Evolutionary conservation across 2,113 vertebrate species (phyloP), one percentile per base, ranked within the genome.

Genomic region (Alosa alosa): DNA sequence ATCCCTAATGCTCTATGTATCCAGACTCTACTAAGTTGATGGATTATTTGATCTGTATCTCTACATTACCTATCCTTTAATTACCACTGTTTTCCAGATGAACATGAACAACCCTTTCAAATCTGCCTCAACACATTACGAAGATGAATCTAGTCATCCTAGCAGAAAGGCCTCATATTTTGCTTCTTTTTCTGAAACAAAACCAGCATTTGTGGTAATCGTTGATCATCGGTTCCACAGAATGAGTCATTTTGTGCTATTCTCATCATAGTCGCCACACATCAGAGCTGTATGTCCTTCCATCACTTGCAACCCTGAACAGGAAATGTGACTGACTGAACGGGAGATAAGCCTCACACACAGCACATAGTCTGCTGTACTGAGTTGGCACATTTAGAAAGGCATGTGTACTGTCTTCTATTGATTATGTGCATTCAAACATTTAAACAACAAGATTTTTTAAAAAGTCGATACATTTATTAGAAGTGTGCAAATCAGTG

Each of bases 381-480:
- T 3, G 11, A 17, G 50, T 13, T 52, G 11, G 50, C 50, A 52
- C 50, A 52, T 9, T 49, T 1, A 2, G 47, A 49, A 0, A 49
- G 11, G 47, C 11, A 13, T 49, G 47, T 49, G 47, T 49, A 49
- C 47, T 49, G 47, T 55, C 13, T 55, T 20, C 55, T 60, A 18
- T 20, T 60, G 55, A 60, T 60, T 44, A 44, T 44, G 25, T 89
- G 72, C 25, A 44, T 82, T 17, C 3, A 84, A 84, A 82, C 57
- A 64, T 72, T 64, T 50, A 4, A 85, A 87, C 90, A 88, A 90
- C 87, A 86, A 22, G 47, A 20, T 9, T 78, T 60, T 72, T 78
- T 78, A 88, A 84, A 84, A 86, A 92, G 90, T 87, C 81, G 86
- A 81, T 83, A 92, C 75, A 86, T 93, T 91, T 92, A 93, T 92